Base-by-base conservation (phyloP, 2,888 invertebrate species). In the Diarsia rubi region DNA sequence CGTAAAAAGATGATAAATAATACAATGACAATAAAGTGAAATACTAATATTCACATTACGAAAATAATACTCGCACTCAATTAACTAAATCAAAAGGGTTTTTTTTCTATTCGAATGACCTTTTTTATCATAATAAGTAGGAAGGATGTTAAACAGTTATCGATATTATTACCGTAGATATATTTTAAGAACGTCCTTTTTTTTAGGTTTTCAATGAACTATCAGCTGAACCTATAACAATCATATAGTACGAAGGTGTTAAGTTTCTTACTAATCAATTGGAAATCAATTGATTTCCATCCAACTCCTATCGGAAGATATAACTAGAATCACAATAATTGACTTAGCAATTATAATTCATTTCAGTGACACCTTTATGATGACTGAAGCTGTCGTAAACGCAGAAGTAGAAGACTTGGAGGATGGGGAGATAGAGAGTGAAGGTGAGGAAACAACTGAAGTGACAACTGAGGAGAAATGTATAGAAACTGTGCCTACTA, bases 361-460 rank as follows among this genome's bases (percentile, higher is more conserved):
- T 96, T 96, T 86, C 96, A 96, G 96, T 89, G 91, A 92, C 76
- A 89, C 88, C 69, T 89, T 93, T 79, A 93, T 86, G 79, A 96
- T 95, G 96, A 91, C 93, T 31, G 95, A 95, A 49, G 80, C 91
- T 42, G 88, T 88, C 74, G 82, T 90, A 21, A 93, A 91, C 68
- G 83, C 81, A 45, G 87, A 87, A 69, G 70, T 93, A 31, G 96
- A 98, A 90, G 98, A 98, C 92, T 97, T 98, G 84, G 98, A 99
- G 95, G 98, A 98, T 91, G 98, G 98, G 66, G 98, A 98, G 94
- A 98, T 98, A 86, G 98, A 98, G 87, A 97, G 97, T 77, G 97
- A 97, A 82, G 97, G 96, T 49, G 97, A 97, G 88, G 95, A 96
- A 83, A 88, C 88, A 62, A 80, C 85, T 11, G 94, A 94, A 84